Base-by-base conservation (phyloP, 2,797 vertebrate genomes). In the Heliangelus exortis region DNA sequence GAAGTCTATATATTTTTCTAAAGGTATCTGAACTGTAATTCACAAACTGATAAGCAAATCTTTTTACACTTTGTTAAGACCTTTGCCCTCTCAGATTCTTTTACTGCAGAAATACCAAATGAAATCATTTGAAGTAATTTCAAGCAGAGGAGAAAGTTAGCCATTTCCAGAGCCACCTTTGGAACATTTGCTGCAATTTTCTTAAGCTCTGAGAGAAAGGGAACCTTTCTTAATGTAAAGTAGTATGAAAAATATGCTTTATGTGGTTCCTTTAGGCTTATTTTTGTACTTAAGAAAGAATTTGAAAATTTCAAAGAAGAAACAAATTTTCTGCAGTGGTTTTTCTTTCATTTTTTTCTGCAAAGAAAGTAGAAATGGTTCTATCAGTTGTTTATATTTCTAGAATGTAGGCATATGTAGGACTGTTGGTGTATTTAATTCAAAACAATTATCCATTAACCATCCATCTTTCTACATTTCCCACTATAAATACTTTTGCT, bases 1-100 rank as follows among this genome's bases (percentile, higher is more conserved):
- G 92, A 36, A 92, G 17, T 6, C 19, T 96, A 76, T 89, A 7
- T 75, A 79, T 97, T 97, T 98, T 97, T 97, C 92, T 96, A 97
- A 95, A 57, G 96, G 92, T 87, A 93, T 92, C 89, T 95, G 79
- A 74, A 95, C 59, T 96, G 76, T 98, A 98, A 98, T 98, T 98
- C 96, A 97, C 91, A 95, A 96, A 84, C 55, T 75, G 33, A 84
- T 94, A 96, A 87, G 41, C 8, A 87, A 95, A 92, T 90, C 5
- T 78, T 95, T 95, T 95, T 78, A 48, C 29, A 90, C 31, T 94
- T 92, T 96, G 48, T 92, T 77, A 87, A 95, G 85, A 83, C 16
- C 74, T 75, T 87, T 96, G 34, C 74, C 41, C 47, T 92, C 55
- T 90, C 55, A 65, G 36, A 54, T 93, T 92, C 31, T 92, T 97